These are phyloP conservation scores for Lomographa bimaculata DNA, from an alignment of 2,888 invertebrate species.

Conservation along the genomic window DNA sequence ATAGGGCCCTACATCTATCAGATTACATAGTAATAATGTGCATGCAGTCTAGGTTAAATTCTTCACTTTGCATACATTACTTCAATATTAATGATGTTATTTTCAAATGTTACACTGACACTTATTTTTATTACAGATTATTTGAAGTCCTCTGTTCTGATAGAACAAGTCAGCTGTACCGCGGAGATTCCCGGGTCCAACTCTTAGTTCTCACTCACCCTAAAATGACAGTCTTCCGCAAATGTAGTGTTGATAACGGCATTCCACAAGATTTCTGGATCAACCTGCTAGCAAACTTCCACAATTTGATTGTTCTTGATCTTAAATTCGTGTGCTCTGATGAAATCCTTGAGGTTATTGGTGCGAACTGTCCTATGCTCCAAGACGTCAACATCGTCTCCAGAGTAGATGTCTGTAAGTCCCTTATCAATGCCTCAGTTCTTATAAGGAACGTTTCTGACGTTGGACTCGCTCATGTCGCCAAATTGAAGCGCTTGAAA, in stretches of 20 bases:
- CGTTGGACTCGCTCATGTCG: constrained; percentile 63
- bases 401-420: constrained; percentile 73
- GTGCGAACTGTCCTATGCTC: constrained; percentile 61
- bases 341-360: constrained; percentile 72
- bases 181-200: constrained; percentile 71
- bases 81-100: too few species aligned
- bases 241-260: constrained; percentile 72
- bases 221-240: constrained; percentile 71
- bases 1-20: too few species aligned
- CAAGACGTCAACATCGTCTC: constrained; percentile 79
- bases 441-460: constrained; percentile 76
- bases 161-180: constrained; percentile 67
- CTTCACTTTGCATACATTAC: too few species aligned
- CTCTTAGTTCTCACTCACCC: constrained; percentile 72
- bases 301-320: constrained; percentile 66
- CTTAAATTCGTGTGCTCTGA: constrained; percentile 79
- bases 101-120: too few species aligned
- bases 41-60: too few species aligned
- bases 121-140: constrained; percentile 72
- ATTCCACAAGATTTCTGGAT: constrained; percentile 73
- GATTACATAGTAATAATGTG: too few species aligned
- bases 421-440: constrained; percentile 74
- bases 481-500: constrained; percentile 64
- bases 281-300: constrained; percentile 60
- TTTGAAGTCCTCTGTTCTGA: constrained; percentile 79